Base-by-base conservation (phyloP, 2,113 vertebrate genomes). In the Lophochroa leadbeateri region DNA sequence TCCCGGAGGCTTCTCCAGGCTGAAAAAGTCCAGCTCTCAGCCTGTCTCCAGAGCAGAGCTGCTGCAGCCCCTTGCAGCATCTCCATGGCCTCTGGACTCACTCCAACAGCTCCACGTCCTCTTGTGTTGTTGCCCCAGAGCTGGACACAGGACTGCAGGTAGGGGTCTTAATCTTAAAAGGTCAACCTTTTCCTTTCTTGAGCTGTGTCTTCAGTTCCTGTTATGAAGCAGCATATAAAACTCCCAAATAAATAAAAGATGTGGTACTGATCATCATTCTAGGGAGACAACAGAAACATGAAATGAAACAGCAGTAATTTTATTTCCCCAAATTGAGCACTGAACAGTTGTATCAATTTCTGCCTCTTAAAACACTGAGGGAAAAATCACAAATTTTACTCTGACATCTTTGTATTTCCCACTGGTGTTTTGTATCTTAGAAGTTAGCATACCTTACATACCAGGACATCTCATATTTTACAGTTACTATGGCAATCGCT, bases 401-500 rank as follows among this genome's bases (percentile, higher is more conserved):
- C 53, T 75, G 53, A 88, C 21, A 68, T 83, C 46, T 92, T 86
- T 90, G 55, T 55, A 75, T 90, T 96, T 93, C 69, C 53, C 68
- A 60, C 33, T 78, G 68, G 68, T 86, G 64, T 60, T 57, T 93
- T 88, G 55, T 29, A 29, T 47, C 64, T 77, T 81, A 64, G 33
- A 83, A 81, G 49, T 81, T 81, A 93, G 39, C 58, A 31, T 74
- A 88, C 17, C 65, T 89, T 76, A 44, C 11, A 19, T 61, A 85
- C 7, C 33, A 61, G 37, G 28, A 76, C n/a, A 92, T 70, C 23
- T 24, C 80, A 47, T 93, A 83, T 92, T 93, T 92, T 52, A 55
- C 50, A 88, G 79, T 95, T 96, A 52, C 76, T 86, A 78, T 64
- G 64, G 68, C 33, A 93, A 93, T 93, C 83, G 35, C 23, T 90